phyloP scores from a whole-genome alignment of 2,888 invertebrate species.

The Timema podura region DNA sequence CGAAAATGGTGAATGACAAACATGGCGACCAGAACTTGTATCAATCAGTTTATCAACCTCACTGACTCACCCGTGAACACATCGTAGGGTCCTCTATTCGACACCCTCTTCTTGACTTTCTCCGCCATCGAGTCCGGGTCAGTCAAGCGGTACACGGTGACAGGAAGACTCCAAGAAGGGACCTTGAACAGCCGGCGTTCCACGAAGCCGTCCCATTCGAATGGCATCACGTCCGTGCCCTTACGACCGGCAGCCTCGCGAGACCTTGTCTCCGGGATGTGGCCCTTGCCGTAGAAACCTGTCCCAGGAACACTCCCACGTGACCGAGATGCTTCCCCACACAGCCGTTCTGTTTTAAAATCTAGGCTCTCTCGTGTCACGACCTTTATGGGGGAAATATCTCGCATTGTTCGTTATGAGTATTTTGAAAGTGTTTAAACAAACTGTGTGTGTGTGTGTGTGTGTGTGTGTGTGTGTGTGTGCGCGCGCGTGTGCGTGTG shows the following conservation, averaged over 20 bases:
- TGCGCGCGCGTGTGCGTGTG: too few relatives aligned
- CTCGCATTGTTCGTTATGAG: too few relatives aligned
- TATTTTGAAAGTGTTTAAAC: too few relatives aligned
- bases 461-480: too few relatives aligned
- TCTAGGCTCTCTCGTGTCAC: neutral
- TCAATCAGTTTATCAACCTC: neutral
- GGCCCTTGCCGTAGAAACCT: constrained; percentile 12
- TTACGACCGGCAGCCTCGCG: neutral
- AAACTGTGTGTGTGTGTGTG: too few relatives aligned
- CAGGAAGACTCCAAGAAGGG: constrained; percentile 4
- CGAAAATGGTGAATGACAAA: neutral
- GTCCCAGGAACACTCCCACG: neutral
- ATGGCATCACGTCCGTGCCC: neutral
- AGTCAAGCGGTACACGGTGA: constrained; percentile 5
- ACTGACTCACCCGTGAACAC: constrained; percentile 18
- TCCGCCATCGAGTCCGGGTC: neutral
- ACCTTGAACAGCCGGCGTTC: neutral
- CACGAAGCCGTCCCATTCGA: constrained; percentile 18
- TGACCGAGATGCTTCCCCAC: neutral
- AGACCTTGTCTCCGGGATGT: neutral
- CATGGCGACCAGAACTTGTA: neutral
- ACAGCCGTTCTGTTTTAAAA: neutral
- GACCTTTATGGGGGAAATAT: neutral
- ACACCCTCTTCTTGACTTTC: constrained; percentile 14
- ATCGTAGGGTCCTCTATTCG: constrained; percentile 18